phyloP scores from a whole-genome alignment of 1,140 invertebrate species.

The Polypedilum vanderplanki region DNA sequence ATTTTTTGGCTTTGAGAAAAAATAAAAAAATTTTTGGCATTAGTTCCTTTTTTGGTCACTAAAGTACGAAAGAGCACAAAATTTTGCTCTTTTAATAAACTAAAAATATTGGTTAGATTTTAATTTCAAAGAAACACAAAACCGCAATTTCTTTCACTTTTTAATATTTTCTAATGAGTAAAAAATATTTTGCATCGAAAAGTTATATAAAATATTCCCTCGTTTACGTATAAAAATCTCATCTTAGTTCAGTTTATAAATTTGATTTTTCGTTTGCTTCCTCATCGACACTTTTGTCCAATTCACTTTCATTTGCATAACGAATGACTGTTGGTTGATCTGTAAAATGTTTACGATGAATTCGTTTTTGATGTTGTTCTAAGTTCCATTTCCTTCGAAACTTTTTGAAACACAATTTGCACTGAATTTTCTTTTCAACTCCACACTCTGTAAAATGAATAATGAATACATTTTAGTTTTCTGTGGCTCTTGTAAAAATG shows the following conservation, averaged over 20 bases:
- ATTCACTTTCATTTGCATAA: slow-evolving; percentile 23
- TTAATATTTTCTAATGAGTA: no score
- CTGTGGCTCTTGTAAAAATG: not conserved
- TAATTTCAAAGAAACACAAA: no score
- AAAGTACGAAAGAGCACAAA: no score
- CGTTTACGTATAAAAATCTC: no score
- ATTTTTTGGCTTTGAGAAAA: no score
- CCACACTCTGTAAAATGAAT: slow-evolving; percentile 16
- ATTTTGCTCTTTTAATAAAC: no score
- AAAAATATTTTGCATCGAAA: no score
- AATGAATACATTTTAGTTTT: not conserved
- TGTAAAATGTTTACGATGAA: slow-evolving; percentile 28
- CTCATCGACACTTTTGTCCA: not conserved
- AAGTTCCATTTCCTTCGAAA: slow-evolving; percentile 30
- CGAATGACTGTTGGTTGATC: not conserved
- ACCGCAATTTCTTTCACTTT: no score
- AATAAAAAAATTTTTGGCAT: no score
- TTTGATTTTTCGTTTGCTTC: not conserved
- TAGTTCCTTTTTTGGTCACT: no score
- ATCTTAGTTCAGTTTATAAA: not conserved
- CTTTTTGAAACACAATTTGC: slow-evolving; percentile 29
- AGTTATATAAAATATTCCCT: no score
- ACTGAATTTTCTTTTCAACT: slow-evolving; percentile 30
- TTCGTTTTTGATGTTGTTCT: slow-evolving; percentile 27
- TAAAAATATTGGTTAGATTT: no score